These are phyloP conservation scores for Osedax fenrisi DNA, from an alignment of 2,888 invertebrate genomes.

Conservation along the genomic window DNA sequence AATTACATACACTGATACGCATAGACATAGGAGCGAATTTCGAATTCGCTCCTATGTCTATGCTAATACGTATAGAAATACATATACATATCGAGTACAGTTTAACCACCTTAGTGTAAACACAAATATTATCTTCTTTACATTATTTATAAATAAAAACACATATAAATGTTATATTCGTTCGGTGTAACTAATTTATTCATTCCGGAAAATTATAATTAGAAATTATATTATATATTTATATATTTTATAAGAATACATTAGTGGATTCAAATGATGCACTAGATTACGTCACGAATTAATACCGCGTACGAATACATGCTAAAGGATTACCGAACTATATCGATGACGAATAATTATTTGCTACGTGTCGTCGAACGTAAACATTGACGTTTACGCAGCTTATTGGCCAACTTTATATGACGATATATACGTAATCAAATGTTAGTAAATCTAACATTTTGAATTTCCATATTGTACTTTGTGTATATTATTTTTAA, in stretches of 20 bases:
- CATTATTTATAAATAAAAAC: too few relatives aligned
- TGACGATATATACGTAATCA: background rate
- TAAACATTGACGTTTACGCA: background rate
- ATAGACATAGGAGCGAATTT: too few relatives aligned
- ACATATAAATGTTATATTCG: too few relatives aligned
- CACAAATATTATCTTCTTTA: too few relatives aligned
- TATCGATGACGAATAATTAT: background rate
- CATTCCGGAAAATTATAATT: constrained; percentile 14
- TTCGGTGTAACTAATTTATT: too few relatives aligned
- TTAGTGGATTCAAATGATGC: background rate
- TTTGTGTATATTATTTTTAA: too few relatives aligned
- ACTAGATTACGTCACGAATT: background rate
- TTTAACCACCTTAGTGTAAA: too few relatives aligned
- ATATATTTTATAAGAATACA: constrained; percentile 1
- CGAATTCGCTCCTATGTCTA: too few relatives aligned
- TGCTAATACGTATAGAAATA: too few relatives aligned
- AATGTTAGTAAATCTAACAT: background rate
- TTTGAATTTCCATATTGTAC: too few relatives aligned
- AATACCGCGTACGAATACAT: background rate
- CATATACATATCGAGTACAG: too few relatives aligned
- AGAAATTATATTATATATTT: constrained; percentile 12
- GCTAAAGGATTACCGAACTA: background rate
- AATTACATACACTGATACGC: constrained; percentile 3
- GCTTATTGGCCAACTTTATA: background rate
- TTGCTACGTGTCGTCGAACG: too few relatives aligned